Evolutionary conservation across 2,888 invertebrate genomes (phyloP), one percentile per base, ranked within the genome.

Genomic region (Bhutanitis thaidina): DNA sequence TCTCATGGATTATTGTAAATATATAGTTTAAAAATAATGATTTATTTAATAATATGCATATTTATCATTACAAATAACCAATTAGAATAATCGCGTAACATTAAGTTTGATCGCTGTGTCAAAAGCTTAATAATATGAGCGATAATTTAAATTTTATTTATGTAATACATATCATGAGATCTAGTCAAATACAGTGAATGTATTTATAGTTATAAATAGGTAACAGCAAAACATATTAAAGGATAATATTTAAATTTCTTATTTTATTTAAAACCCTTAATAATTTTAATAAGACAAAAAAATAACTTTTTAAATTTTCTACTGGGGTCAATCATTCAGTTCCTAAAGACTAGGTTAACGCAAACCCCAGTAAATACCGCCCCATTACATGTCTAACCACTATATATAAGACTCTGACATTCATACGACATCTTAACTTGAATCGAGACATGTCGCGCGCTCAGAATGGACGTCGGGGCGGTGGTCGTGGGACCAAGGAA

Each of bases 111-210:
- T 27, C 10, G 12, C 47, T 34, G 37, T 27, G 34, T 43, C 13
- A 36, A 43, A 36, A 32, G 8, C 25, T 49, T 37, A 37, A 25
- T 10, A 32, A 38, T 14, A 32, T 25, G 27, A 49, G 34, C 25
- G 14, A n/a, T 43, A 49, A 15, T 32, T n/a, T 30, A 37, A 43
- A 49, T 37, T 53, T 46, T 34, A 12, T 34, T 12, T 34, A 12
- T 57, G 56, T 44, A 57, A 60, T 54, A 60, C 59, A 60, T 60
- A 60, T 60, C 60, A 60, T 54, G 52, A 52, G 38, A 51, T 46
- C 27, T 25, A 46, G 38, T 46, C 4, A 32, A 43, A 20, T 43
- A 43, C n/a, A 38, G 25, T 8, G 10, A 12, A 44, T 13, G 29
- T 36, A 35, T 48, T 41, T 54, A 43, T 43, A 44, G 37, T 50